Conservation (phyloP, 2,113 vertebrate species). For the Lampris megalopsis region DNA sequence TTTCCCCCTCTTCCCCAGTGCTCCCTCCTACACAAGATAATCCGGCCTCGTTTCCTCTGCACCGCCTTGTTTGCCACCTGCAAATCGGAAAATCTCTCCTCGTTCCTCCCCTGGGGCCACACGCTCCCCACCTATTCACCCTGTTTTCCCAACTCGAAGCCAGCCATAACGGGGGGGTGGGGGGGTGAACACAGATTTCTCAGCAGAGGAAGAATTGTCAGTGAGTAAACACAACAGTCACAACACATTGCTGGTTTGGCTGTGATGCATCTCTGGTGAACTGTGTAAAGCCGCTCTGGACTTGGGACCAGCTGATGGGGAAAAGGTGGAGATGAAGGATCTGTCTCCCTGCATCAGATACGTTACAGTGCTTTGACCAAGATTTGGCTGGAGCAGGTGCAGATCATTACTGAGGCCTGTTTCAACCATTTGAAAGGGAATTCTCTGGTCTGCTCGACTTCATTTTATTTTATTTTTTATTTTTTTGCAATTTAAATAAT, state of each 20-base stretch:
- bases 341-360: no score
- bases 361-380: neutral
- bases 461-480: slow-evolving; percentile 3
- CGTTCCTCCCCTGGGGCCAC: neutral
- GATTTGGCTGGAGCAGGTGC: neutral
- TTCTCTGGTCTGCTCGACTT: neutral
- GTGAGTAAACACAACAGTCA: neutral
- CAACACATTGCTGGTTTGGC: slow-evolving; percentile 10
- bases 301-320: neutral
- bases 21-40: slow-evolving; percentile 38
- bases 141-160: no score
- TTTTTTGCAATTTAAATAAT: no score
- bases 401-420: neutral
- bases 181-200: slow-evolving; percentile 17
- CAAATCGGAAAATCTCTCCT: slow-evolving; percentile 38
- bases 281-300: no score
- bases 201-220: neutral
- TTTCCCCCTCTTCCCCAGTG: slow-evolving; percentile 32
- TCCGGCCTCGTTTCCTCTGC: slow-evolving; percentile 36
- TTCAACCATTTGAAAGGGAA: neutral
- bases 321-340: no score
- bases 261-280: neutral
- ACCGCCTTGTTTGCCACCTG: slow-evolving; percentile 30
- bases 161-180: no score
- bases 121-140: slow-evolving; percentile 17